Evolutionary conservation across 1,140 invertebrate species (phyloP).

Genomic region (Daktulosphaira vitifoliae): DNA sequence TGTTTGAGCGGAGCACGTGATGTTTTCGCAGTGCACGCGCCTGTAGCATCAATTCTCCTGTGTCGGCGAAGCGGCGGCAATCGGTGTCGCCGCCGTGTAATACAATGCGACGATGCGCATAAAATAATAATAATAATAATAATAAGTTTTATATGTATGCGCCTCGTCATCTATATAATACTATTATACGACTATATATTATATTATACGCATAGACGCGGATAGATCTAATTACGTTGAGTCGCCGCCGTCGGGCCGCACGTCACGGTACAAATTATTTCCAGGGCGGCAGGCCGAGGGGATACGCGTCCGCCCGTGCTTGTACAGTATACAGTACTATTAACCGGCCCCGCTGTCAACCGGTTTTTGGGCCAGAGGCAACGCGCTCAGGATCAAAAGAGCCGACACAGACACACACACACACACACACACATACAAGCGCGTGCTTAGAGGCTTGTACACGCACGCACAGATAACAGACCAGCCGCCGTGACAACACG

Average conservation of each 20-base stretch:
- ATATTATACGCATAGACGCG: too few species aligned
- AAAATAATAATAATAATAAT: too few species aligned
- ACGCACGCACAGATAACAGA: constrained; percentile 1
- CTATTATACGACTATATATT: too few species aligned
- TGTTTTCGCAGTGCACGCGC: too few species aligned
- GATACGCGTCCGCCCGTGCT: constrained; percentile 6
- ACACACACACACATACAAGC: background rate
- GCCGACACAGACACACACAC: constrained; percentile 8
- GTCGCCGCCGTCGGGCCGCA: constrained; percentile 22
- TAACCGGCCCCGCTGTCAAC: constrained; percentile 27
- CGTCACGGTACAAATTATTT: constrained; percentile 30
- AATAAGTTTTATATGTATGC: too few species aligned
- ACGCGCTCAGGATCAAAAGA: constrained; percentile 26
- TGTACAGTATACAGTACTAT: background rate
- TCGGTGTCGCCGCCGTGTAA: too few species aligned
- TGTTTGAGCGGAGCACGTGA: too few species aligned
- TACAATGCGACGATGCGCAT: too few species aligned
- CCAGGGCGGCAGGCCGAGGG: constrained; percentile 13
- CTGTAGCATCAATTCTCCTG: too few species aligned
- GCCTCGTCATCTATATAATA: too few species aligned
- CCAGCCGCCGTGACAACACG: background rate
- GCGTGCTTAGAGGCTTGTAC: background rate
- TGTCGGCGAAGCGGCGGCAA: too few species aligned
- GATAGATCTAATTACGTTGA: constrained; percentile 1
- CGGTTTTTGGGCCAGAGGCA: constrained; percentile 31